Evolutionary conservation across 2,113 vertebrate genomes (phyloP), one percentile per base, ranked within the genome.

Genomic region (Argyrosomus japonicus): DNA sequence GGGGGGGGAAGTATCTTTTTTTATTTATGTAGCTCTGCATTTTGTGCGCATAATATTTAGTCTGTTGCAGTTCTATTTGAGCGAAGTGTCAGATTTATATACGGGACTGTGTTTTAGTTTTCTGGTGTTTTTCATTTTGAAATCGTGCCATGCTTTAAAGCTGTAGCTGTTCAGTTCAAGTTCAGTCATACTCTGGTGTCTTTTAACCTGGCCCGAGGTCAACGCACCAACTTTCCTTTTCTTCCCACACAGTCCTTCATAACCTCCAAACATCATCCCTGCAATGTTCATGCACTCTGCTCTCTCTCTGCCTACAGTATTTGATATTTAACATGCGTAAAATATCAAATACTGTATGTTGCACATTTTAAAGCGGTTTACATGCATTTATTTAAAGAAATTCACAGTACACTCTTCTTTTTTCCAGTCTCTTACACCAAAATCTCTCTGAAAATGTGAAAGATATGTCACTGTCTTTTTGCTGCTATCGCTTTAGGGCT

Each of bases 221-320:
- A 60, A 23, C 75, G 18, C n/a, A 75, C 48, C 11, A 25, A 43
- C 27, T 79, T 45, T 63, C 9, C 48, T 13, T 32, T 17, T 53
- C 79, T 69, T 85, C 62, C 83, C 62, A 80, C 79, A 74, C 51
- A 75, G 27, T 54, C 60, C 21, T 51, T 51, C 51, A 29, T 74
- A 56, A 70, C 23, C 54, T 63, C 29, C 12, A 27, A 11, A 61
- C 27, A 62, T 57, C 78, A 70, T 17, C 50, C 0, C 14, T 10
- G 21, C 10, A 25, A 7, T 32, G 5, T 56, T 19, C 23, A 19
- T 27, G 11, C 50, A 6, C 36, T 65, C n/a, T 75, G 48, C 58
- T 25, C 36, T 40, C 29, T 4, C 19, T 43, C 19, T 19, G 36
- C 40, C 60, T 8, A 13, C 58, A 56, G 32, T 29, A 47, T 36